These are phyloP conservation scores for Zaprionus kolodkinae DNA, from an alignment of 1,140 invertebrate genomes.

Conservation along the genomic window DNA sequence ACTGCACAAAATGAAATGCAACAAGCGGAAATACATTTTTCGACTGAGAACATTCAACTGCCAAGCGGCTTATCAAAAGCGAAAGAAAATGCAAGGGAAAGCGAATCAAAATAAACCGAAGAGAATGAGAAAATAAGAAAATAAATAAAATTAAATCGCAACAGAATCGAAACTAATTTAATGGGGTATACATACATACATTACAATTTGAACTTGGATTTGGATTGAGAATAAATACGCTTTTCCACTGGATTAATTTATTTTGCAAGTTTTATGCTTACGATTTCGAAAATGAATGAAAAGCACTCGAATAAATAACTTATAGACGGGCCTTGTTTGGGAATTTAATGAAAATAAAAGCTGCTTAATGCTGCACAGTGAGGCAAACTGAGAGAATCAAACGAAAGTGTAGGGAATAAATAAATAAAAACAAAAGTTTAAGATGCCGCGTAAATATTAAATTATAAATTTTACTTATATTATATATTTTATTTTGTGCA, in stretches of 20 bases:
- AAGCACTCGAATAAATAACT: constrained; percentile 5
- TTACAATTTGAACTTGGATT: background rate
- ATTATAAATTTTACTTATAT: no score
- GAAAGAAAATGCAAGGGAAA: constrained; percentile 3
- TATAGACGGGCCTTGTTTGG: constrained; percentile 21
- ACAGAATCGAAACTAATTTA: constrained; percentile 34
- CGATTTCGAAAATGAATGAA: background rate
- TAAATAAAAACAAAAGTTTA: no score
- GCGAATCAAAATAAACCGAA: background rate
- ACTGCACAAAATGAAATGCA: constrained; percentile 42
- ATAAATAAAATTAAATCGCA: constrained; percentile 14
- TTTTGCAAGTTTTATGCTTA: constrained; percentile 5
- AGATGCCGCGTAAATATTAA: no score
- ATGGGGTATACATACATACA: background rate
- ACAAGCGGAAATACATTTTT: constrained; percentile 61
- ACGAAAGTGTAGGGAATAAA: no score
- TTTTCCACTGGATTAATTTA: background rate
- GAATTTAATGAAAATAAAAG: constrained; percentile 71
- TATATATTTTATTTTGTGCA: background rate
- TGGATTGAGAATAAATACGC: background rate
- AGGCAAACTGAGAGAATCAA: background rate
- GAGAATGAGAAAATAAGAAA: constrained; percentile 5
- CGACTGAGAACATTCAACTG: constrained; percentile 59
- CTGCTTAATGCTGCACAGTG: constrained; percentile 48
- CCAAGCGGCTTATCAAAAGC: constrained; percentile 67